These are phyloP conservation scores for Lacerta bilineata DNA, from an alignment of 2,797 vertebrate species.

Conservation along the genomic window DNA sequence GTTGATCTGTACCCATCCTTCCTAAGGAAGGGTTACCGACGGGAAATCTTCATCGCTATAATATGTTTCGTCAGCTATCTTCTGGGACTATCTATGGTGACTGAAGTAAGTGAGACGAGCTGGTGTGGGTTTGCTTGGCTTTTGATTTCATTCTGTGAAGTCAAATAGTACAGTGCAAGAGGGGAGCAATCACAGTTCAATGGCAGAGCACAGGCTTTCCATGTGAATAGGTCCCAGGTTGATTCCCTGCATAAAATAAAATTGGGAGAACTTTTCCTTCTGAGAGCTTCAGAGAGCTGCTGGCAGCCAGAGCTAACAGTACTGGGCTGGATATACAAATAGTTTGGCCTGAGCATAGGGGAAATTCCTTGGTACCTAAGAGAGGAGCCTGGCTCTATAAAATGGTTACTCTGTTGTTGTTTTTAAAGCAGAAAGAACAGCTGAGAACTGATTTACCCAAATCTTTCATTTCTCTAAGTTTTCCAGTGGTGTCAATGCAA, in stretches of 20 bases:
- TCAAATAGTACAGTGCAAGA: background rate
- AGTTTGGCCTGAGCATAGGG: too few relatives aligned
- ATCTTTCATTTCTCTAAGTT: background rate
- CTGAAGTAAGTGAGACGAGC: slow-evolving; percentile 88
- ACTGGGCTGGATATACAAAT: background rate
- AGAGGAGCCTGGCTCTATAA: background rate
- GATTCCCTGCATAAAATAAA: background rate
- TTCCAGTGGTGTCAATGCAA: background rate
- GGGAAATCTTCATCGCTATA: slow-evolving; percentile 98
- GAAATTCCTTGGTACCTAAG: background rate
- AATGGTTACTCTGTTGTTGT: background rate
- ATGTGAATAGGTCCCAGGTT: background rate
- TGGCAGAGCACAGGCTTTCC: background rate
- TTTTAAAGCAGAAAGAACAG: background rate
- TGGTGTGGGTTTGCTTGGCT: background rate
- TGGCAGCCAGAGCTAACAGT: background rate
- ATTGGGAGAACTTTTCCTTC: background rate
- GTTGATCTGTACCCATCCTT: slow-evolving; percentile 98
- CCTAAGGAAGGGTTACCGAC: slow-evolving; percentile 98
- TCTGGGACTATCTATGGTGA: slow-evolving; percentile 98
- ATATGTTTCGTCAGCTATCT: slow-evolving; percentile 97
- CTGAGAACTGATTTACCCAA: background rate
- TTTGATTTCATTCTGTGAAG: slow-evolving; percentile 19
- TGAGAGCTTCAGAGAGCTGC: background rate
- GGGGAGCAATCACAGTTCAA: background rate